Evolutionary conservation across 2,888 invertebrate genomes (phyloP).

Genomic region (Drosophila multiciliata): DNA sequence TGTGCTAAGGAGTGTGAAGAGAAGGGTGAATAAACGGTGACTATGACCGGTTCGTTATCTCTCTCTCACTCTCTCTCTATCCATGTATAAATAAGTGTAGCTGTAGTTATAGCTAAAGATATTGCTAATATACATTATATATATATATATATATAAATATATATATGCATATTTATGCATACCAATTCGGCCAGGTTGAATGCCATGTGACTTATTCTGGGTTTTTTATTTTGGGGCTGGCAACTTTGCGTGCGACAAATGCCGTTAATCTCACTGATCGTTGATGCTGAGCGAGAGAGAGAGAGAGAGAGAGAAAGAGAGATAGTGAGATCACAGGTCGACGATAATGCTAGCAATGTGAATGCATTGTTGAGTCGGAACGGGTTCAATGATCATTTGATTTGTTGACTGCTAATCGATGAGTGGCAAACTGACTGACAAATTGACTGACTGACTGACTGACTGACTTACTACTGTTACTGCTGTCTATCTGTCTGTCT

Average conservation of each 20-base stretch:
- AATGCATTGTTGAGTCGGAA: constrained; percentile 56
- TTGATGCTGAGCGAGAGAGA: not conserved
- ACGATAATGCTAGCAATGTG: constrained; percentile 47
- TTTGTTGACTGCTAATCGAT: constrained; percentile 26
- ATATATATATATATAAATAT: not conserved
- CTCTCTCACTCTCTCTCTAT: constrained; percentile 1
- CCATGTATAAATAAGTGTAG: not conserved
- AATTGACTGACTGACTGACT: not conserved
- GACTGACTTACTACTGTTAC: not conserved
- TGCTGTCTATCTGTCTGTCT: not conserved
- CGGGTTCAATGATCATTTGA: constrained; percentile 65
- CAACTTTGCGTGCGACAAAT: constrained; percentile 38
- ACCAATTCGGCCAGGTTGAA: constrained; percentile 16
- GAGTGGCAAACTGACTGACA: not conserved
- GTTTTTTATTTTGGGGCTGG: constrained; percentile 20
- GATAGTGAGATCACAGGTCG: not conserved
- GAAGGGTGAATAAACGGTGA: constrained; percentile 29
- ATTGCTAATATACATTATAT: constrained; percentile 4
- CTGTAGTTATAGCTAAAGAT: constrained; percentile 24
- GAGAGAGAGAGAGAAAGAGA: not conserved
- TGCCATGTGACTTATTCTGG: constrained; percentile 43
- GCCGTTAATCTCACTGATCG: constrained; percentile 54
- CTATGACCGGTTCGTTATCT: constrained; percentile 49
- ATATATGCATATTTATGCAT: constrained; percentile 9
- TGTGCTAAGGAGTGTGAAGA: not conserved